These are phyloP conservation scores for Isaurus tuberculatus DNA, from an alignment of 92 coral and sea anemone species.

Conservation along the genomic window DNA sequence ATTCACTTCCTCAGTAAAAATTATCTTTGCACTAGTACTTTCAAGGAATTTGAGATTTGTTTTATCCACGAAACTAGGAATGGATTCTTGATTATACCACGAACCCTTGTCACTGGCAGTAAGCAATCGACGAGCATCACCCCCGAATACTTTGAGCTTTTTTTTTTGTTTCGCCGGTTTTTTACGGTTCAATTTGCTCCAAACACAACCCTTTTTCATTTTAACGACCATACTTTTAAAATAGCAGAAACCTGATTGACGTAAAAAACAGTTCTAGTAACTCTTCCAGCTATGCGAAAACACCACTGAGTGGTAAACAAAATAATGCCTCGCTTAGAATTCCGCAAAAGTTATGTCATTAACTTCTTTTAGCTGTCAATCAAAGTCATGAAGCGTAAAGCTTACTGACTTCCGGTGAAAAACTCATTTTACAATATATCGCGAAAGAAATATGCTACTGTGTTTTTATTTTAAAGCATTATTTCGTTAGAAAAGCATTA, in stretches of 20 bases:
- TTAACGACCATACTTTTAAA: not conserved
- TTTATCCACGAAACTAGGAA: not conserved
- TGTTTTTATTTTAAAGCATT: conserved; percentile 2
- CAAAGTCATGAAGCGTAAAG: conserved; percentile 14
- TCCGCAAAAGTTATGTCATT: not conserved
- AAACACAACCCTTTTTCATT: conserved; percentile 13
- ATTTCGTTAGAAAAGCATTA: not conserved
- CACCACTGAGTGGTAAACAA: not conserved
- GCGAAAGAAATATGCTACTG: not conserved
- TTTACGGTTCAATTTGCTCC: conserved; percentile 12
- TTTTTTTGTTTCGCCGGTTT: conserved; percentile 19
- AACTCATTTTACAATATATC: not conserved
- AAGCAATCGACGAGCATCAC: not conserved
- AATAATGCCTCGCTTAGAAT: not conserved
- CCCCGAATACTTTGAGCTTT: not conserved
- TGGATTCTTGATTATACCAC: not conserved
- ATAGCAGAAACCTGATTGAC: not conserved
- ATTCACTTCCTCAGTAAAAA: not conserved
- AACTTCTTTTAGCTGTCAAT: conserved; percentile 14
- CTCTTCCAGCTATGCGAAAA: not conserved
- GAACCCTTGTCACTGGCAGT: conserved; percentile 25
- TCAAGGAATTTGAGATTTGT: not conserved
- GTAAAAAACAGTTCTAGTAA: not conserved
- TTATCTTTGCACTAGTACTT: not conserved
- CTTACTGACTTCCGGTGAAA: conserved; percentile 7